Percentiles rank a stretch among this genome's conserved stretches.
Conservation (phyloP, 2,113 vertebrate species). For the Pycnonotus jocosus region DNA sequence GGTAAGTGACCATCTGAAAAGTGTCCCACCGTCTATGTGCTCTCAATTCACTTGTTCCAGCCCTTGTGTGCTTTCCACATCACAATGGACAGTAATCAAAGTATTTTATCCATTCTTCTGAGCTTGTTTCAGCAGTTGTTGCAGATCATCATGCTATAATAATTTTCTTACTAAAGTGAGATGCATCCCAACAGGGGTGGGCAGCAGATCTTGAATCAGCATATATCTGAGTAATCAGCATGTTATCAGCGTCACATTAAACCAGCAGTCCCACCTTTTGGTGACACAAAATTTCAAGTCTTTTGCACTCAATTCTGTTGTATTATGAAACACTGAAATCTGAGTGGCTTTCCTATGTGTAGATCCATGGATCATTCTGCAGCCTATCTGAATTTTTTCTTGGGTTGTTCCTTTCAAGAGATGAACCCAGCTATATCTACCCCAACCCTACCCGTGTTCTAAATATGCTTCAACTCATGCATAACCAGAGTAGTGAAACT, state of each 20-base stretch:
- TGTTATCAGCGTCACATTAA: not conserved
- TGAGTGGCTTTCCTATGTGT: not conserved
- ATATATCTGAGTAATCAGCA: no score
- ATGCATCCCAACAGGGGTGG: not conserved
- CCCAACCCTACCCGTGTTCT: not conserved
- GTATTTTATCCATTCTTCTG: not conserved
- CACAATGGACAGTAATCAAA: not conserved
- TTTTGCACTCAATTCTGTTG: not conserved
- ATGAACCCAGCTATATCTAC: not conserved
- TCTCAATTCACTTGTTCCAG: not conserved
- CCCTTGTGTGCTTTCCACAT: not conserved
- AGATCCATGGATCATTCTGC: not conserved
- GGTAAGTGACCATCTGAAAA: not conserved
- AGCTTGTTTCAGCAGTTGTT: not conserved
- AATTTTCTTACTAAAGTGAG: not conserved
- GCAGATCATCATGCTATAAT: not conserved
- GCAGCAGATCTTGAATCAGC: not conserved
- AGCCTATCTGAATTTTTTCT: not conserved
- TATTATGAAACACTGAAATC: not conserved
- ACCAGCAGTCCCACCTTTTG: not conserved
- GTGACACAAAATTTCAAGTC: not conserved
- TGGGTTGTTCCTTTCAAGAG: not conserved
- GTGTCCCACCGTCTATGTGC: not conserved
- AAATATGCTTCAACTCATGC: not conserved
- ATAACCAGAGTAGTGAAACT: not conserved